Percentiles rank a stretch among this genome's conserved stretches.
Evolutionary conservation across 1,140 invertebrate genomes (phyloP).

Genomic region (Mamestra configurata): DNA sequence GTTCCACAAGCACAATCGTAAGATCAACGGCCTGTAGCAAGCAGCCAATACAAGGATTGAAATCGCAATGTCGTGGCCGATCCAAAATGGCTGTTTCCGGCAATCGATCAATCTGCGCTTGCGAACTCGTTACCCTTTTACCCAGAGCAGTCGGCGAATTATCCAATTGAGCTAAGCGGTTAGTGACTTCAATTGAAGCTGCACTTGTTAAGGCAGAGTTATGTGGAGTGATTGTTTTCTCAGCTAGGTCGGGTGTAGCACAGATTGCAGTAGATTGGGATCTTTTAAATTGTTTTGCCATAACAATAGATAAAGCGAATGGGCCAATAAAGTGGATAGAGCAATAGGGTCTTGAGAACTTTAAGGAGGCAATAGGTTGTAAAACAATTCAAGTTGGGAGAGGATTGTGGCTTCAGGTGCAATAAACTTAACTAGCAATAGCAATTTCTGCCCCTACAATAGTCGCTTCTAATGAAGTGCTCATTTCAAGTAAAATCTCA

Average conservation of each 20-base stretch:
- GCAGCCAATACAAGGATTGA: conserved; percentile 21
- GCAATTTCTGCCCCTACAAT: background rate
- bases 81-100: conserved; percentile 40
- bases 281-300: background rate
- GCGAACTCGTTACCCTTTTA: conserved; percentile 40
- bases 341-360: conserved; percentile 7
- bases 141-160: conserved; percentile 16
- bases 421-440: background rate
- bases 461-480: background rate
- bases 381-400: background rate
- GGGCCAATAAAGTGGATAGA: background rate
- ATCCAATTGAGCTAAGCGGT: conserved; percentile 51
- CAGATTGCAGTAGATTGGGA: conserved; percentile 1
- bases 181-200: conserved; percentile 46
- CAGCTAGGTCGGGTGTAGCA: conserved; percentile 6
- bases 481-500: too few relatives aligned
- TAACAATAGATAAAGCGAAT: conserved; percentile 19
- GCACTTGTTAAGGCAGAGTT: conserved; percentile 28
- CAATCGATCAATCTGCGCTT: conserved; percentile 52
- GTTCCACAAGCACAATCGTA: conserved; percentile 10
- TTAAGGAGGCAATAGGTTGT: background rate
- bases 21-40: conserved; percentile 11
- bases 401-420: background rate
- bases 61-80: conserved; percentile 24
- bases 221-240: conserved; percentile 28